phyloP scores from a whole-genome alignment of 92 coral and sea anemone species.

The Montipora capitata region DNA sequence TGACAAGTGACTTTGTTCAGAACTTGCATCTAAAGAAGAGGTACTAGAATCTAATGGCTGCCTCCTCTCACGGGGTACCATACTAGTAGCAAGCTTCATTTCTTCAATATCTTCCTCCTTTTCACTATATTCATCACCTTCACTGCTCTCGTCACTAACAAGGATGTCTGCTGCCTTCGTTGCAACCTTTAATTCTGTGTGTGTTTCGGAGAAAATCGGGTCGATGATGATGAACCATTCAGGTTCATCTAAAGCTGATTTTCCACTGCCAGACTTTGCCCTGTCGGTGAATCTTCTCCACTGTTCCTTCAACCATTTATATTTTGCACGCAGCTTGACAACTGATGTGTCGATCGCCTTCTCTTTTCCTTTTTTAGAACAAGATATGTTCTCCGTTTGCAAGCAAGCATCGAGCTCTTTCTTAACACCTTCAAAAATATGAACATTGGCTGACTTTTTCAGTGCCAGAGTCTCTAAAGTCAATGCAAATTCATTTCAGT shows the following conservation, averaged over 20 bases:
- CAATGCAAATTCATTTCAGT: constrained; percentile 47
- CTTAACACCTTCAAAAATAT: constrained; percentile 57
- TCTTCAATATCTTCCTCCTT: constrained; percentile 34
- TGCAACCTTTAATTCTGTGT: constrained; percentile 54
- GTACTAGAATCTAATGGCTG: constrained; percentile 52
- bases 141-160: constrained; percentile 23
- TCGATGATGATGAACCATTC: constrained; percentile 74
- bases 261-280: constrained; percentile 68
- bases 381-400: constrained; percentile 10
- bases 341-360: constrained; percentile 60
- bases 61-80: constrained; percentile 42
- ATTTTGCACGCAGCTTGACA: constrained; percentile 49
- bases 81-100: constrained; percentile 20
- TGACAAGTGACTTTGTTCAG: constrained; percentile 37
- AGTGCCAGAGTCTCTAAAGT: constrained; percentile 62
- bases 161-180: constrained; percentile 64
- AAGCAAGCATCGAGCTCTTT: constrained; percentile 55
- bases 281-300: constrained; percentile 62
- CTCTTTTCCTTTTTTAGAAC: constrained; percentile 34
- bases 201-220: constrained; percentile 44
- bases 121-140: constrained; percentile 25
- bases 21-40: constrained; percentile 48
- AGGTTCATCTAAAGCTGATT: constrained; percentile 65
- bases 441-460: constrained; percentile 70
- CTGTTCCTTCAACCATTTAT: constrained; percentile 63